phyloP scores from a whole-genome alignment of 1,140 invertebrate species.

The Drosophila paulistorum region DNA sequence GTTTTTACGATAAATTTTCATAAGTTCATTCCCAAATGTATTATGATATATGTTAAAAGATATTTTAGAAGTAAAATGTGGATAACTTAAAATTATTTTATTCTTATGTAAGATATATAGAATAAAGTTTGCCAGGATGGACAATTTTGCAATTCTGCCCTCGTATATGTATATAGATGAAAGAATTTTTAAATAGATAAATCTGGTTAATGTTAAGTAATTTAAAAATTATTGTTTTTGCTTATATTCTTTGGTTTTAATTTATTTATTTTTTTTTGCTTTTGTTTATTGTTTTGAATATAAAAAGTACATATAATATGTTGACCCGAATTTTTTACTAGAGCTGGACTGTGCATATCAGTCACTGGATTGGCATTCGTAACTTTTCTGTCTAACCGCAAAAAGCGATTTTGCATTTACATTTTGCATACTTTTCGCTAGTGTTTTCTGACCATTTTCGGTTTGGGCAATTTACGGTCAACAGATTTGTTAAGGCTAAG shows the following conservation, averaged over 20 bases:
- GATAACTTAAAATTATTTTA: no score
- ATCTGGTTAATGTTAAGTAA: conserved; percentile 28
- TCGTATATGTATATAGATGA: background rate
- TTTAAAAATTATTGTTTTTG: conserved; percentile 4
- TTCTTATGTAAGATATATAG: no score
- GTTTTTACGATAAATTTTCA: no score
- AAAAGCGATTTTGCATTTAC: conserved; percentile 53
- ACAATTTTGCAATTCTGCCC: background rate
- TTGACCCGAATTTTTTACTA: conserved; percentile 34
- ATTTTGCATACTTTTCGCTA: conserved; percentile 20
- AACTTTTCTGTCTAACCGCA: conserved; percentile 27
- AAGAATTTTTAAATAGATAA: conserved; percentile 13
- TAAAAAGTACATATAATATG: conserved; percentile 48
- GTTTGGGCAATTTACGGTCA: conserved; percentile 16
- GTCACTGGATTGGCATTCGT: conserved; percentile 22
- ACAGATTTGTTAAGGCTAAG: conserved; percentile 16
- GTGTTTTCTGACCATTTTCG: conserved; percentile 40
- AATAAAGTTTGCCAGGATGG: no score
- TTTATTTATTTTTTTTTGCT: conserved; percentile 24
- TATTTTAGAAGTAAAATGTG: no score
- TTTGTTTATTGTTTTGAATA: background rate
- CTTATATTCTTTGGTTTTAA: conserved; percentile 33
- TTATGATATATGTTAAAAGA: no score
- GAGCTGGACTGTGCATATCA: background rate
- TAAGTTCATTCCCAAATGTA: no score